Evolutionary conservation across 23 tunicate species (phyloP).

Genomic region (Oikopleura albicans): DNA sequence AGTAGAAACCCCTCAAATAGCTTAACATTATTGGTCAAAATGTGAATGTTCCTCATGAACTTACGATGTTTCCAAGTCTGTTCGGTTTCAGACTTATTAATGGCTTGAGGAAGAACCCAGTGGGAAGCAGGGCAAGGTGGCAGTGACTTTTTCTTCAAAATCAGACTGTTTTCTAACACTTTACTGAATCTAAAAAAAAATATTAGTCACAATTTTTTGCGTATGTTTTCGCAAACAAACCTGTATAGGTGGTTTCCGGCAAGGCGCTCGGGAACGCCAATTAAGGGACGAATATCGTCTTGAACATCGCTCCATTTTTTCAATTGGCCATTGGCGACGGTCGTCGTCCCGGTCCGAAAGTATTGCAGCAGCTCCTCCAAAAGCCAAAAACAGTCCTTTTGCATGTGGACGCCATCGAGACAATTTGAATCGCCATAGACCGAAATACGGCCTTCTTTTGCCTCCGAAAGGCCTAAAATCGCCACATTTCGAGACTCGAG

Average conservation of each 20-base stretch:
- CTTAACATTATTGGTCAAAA: too few species aligned
- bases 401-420: conserved; percentile 68
- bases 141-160: not conserved
- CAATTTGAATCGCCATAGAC: conserved; percentile 98
- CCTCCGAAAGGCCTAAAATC: conserved; percentile 23
- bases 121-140: not conserved
- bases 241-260: conserved; percentile 1
- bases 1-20: too few species aligned
- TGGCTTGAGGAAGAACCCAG: not conserved
- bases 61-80: not conserved
- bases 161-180: not conserved
- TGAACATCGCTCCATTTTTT: conserved; percentile 8
- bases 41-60: too few species aligned
- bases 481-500: not conserved
- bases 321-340: not conserved
- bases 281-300: not conserved
- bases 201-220: not conserved
- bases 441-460: conserved; percentile 36
- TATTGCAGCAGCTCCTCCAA: conserved; percentile 51
- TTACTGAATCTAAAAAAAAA: not conserved
- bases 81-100: not conserved
- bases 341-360: not conserved
- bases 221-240: not conserved
- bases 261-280: not conserved
- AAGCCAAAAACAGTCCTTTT: conserved; percentile 74